These are phyloP conservation scores for Taurulus bubalis DNA, from an alignment of 2,113 vertebrate genomes.

Conservation along the genomic window DNA sequence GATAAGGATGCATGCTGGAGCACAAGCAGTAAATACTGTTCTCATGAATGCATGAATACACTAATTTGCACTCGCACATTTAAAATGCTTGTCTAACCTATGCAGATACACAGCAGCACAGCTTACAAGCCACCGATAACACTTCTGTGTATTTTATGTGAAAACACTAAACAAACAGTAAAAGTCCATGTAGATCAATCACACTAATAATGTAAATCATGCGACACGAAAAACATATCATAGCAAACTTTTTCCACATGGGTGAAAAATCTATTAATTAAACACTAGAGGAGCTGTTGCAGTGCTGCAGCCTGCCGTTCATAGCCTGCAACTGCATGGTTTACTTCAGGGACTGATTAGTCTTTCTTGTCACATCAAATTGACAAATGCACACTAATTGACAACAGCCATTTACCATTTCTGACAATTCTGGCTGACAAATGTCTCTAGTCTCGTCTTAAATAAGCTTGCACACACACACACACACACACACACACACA, in stretches of 20 bases:
- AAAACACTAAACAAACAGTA: constrained; percentile 24
- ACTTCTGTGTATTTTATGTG: constrained; percentile 12
- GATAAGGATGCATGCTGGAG: constrained; percentile 1
- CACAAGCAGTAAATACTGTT: constrained; percentile 30
- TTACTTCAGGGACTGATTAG: background rate
- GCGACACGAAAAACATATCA: constrained; percentile 51
- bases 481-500: no score
- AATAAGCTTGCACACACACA: no score
- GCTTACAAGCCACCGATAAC: background rate
- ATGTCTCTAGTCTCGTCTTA: constrained; percentile 6
- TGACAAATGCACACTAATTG: no score
- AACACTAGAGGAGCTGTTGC: constrained; percentile 38
- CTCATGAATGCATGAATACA: constrained; percentile 1
- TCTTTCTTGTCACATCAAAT: constrained; percentile 16
- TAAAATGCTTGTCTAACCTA: background rate
- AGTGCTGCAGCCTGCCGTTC: constrained; percentile 77
- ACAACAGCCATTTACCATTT: background rate
- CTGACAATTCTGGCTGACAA: background rate
- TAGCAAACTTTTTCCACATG: constrained; percentile 50
- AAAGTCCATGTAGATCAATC: constrained; percentile 38
- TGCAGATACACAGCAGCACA: constrained; percentile 2
- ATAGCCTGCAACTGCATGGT: constrained; percentile 37
- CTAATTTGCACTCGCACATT: background rate
- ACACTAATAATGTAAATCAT: constrained; percentile 45
- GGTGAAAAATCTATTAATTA: constrained; percentile 54